Base-by-base conservation (phyloP, 2,888 invertebrate genomes). In the Dermolepida albohirtum region DNA sequence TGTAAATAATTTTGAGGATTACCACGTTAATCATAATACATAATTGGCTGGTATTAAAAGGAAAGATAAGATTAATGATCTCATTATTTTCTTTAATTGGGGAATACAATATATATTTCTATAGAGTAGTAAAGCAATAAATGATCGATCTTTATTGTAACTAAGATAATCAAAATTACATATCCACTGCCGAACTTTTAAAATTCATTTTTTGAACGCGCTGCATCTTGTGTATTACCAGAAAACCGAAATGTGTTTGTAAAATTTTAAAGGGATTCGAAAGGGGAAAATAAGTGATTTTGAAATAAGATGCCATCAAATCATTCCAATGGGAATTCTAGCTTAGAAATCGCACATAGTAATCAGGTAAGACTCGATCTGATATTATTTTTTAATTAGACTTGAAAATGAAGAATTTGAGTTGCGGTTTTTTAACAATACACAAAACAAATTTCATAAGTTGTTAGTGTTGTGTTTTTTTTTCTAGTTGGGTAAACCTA, bases 271-370 rank as follows among this genome's bases (percentile, higher is more conserved):
- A 34, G 6, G 34, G 10, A 5, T 34, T 22, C 17, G 8, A 8
- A 7, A 44, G 12, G 27, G 12, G 14, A 43, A 44, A n/a, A 27
- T 4, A 11, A 51, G 12, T 34, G 29, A 0, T 27, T 5, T 11
- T 16, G 40, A 65, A 66, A 17, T 51, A 63, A 34, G 63, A 73
- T 73, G 73, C 68, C 73, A 29, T 59, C 71, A 27, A 67, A 68
- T 69, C 63, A 70, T 62, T 71, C 67, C 40, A 87, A 84, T 78
- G 85, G 86, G 72, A 86, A 85, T 76, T 85, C 87, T 50, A 86
- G 84, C 67, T 81, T 88, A 85, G 84, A 85, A 78, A 84, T 84
- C 69, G 84, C 82, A 59, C 84, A 84, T 64, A 85, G 84, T 73
- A 83, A 83, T 76, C 85, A 85, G 84, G 85, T 84, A 78, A 75